Evolutionary conservation across 2,113 vertebrate species (phyloP), one percentile per base, ranked within the genome.

Genomic region (Chloropsis hardwickii): DNA sequence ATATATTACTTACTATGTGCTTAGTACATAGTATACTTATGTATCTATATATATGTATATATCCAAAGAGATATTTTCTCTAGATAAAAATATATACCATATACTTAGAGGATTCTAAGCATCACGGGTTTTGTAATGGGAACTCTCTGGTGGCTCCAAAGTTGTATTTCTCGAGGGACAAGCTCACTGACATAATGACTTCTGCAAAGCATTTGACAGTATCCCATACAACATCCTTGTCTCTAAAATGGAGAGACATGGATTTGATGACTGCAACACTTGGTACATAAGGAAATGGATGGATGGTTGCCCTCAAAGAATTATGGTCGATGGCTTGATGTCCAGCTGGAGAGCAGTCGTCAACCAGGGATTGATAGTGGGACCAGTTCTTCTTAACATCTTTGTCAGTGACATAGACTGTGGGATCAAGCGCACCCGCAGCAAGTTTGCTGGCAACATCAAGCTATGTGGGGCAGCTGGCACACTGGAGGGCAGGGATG

Each of bases 331-430:
- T 40, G 56, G 56, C 25, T 76, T 2, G 10, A 35, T 76, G 35
- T 35, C 21, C 14, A 35, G 28, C 5, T 35, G 48, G 40, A 69
- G 27, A 48, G 25, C 29, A 47, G 15, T 29, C 0, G 0, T 77
- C 14, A 40, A 0, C 5, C 8, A 54, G 14, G 17, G 18, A 5
- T 25, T 76, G 40, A 33, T 67, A 31, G 0, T 35, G 35, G 35
- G 14, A n/a, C 10, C 12, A 23, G 54, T 40, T n/a, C 28, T 61
- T 74, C 54, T 54, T 61, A n/a, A 25, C 9, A 17, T 53, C 27
- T 51, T 66, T 61, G 14, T 53, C 12, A 12, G n/a, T 8, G n/a
- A 39, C 15, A 5, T 16, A 12, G 37, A 20, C 8, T 8, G 44
- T 45, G 28, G 60, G 21, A 61, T 48, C 35, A 53, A 42, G 40